Conservation (phyloP, 2,797 vertebrate genomes). For the Pseudochaenichthys georgianus region DNA sequence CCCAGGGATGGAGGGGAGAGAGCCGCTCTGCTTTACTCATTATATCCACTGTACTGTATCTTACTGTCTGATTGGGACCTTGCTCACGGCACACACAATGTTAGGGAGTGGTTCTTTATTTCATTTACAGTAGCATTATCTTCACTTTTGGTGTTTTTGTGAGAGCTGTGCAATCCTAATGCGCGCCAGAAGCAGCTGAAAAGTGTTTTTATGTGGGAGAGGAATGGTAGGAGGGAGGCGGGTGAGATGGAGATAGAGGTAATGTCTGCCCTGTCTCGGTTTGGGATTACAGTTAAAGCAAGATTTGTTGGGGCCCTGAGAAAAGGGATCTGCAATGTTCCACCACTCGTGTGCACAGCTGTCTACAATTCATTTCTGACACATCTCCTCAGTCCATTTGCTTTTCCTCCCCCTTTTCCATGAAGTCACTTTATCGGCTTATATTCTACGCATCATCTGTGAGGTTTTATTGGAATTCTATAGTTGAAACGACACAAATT, state of each 20-base stretch:
- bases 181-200: conserved; percentile 6
- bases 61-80: conserved; percentile 27
- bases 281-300: conserved; percentile 67
- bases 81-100: conserved; percentile 23
- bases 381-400: conserved; percentile 24
- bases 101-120: conserved; percentile 28
- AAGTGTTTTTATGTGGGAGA: conserved; percentile 20
- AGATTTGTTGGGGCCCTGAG: conserved; percentile 68
- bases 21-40: conserved; percentile 74
- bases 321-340: conserved; percentile 78
- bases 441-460: conserved; percentile 3
- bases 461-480: conserved; percentile 36
- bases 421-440: background rate
- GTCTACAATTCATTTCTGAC: conserved; percentile 54
- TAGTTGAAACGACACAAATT: conserved; percentile 41
- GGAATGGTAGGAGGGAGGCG: conserved; percentile 8
- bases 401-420: conserved; percentile 4
- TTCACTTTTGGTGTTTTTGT: conserved; percentile 7
- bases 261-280: conserved; percentile 62
- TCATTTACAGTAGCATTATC: conserved; percentile 20
- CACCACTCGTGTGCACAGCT: conserved; percentile 69
- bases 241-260: conserved; percentile 24
- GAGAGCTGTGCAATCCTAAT: background rate
- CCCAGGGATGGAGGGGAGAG: conserved; percentile 1
- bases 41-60: conserved; percentile 52